These are phyloP conservation scores for Germaria angustata DNA, from an alignment of 2,888 invertebrate species.

Conservation along the genomic window DNA sequence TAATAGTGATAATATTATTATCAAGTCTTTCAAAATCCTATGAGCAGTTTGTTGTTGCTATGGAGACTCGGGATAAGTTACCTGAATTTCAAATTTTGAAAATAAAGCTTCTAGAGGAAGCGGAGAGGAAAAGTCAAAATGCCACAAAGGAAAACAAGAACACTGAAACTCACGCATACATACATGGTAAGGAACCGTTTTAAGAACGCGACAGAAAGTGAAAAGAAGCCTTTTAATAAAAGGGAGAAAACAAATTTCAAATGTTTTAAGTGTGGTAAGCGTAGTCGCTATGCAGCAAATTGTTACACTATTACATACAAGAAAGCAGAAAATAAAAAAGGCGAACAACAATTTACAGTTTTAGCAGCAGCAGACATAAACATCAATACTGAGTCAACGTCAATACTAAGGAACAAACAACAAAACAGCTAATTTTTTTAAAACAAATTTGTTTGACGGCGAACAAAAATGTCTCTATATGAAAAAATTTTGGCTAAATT, in stretches of 20 bases:
- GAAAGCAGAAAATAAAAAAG: background rate
- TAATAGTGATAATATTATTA: conserved; percentile 15
- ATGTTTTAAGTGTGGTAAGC: conserved; percentile 10
- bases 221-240: background rate
- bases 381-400: background rate
- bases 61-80: conserved; percentile 28
- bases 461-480: too few relatives aligned
- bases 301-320: conserved; percentile 14
- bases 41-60: conserved; percentile 24
- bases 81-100: conserved; percentile 33
- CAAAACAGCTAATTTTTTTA: too few relatives aligned
- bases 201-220: background rate
- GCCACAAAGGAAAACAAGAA: background rate
- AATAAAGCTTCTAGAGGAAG: conserved; percentile 40
- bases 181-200: conserved; percentile 9
- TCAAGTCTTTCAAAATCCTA: conserved; percentile 29
- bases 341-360: background rate
- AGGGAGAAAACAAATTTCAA: background rate
- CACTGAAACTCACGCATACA: conserved; percentile 3
- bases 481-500: too few relatives aligned
- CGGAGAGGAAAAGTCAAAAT: background rate
- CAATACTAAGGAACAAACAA: background rate
- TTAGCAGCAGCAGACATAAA: background rate
- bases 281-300: background rate
- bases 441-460: too few relatives aligned